A percentile compares a stretch with the other conserved stretches of the same genome.
phyloP scores from a whole-genome alignment of 1,140 invertebrate species.

The Colletes latitarsis region DNA sequence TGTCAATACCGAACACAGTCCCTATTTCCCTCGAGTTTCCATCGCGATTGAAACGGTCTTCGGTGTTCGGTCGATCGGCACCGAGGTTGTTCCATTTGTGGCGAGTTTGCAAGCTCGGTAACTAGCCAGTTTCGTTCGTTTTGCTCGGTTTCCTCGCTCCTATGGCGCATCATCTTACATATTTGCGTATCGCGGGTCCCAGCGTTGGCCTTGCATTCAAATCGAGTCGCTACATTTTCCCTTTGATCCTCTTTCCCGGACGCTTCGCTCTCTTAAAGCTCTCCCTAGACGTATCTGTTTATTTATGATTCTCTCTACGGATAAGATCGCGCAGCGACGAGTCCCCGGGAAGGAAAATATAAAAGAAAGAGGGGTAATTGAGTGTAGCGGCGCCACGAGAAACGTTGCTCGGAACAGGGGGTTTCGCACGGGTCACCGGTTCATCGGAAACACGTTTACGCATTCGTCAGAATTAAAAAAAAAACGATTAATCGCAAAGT shows the following conservation, averaged over 20 bases:
- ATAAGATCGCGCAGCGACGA: background rate
- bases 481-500: no score
- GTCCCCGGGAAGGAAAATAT: background rate
- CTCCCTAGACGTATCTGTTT: slow-evolving; percentile 1
- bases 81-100: background rate
- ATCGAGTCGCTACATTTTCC: background rate
- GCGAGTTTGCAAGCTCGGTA: background rate
- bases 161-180: no score
- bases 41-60: background rate
- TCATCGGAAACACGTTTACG: background rate
- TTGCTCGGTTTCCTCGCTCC: background rate
- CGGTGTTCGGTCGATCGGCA: background rate
- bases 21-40: background rate
- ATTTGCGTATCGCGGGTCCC: background rate
- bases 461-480: no score
- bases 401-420: background rate
- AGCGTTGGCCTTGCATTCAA: background rate
- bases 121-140: background rate
- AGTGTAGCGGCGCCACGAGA: background rate
- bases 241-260: slow-evolving; percentile 29
- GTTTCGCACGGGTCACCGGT: background rate
- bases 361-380: background rate
- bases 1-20: background rate
- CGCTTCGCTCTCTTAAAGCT: background rate
- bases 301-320: slow-evolving; percentile 14